These are phyloP conservation scores for Drosophila rubida DNA, from an alignment of 2,888 invertebrate species.

Conservation along the genomic window DNA sequence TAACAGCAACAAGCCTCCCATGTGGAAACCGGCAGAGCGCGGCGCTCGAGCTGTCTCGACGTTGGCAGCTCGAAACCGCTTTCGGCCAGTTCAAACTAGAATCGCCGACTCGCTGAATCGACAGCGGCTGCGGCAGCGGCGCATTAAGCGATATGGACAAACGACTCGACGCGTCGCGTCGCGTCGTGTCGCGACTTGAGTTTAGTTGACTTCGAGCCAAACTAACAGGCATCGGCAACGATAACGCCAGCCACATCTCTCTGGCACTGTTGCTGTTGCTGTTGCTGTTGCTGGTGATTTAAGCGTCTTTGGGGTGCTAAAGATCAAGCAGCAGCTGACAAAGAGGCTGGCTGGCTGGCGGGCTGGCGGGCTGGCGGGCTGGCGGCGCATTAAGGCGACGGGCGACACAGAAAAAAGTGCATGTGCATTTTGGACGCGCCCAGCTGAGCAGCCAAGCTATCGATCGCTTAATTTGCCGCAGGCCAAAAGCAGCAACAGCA, in stretches of 20 bases:
- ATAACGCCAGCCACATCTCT: conserved; percentile 13
- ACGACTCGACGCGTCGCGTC: background rate
- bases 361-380: too few relatives aligned
- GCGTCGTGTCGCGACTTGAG: too few relatives aligned
- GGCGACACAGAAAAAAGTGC: conserved; percentile 20
- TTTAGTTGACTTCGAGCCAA: conserved; percentile 17
- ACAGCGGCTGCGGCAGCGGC: background rate
- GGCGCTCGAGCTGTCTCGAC: conserved; percentile 39
- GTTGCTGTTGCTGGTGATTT: conserved; percentile 24
- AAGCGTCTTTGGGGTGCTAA: conserved; percentile 32
- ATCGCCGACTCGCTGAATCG: conserved; percentile 31
- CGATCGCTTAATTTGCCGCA: conserved; percentile 22
- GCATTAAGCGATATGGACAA: conserved; percentile 10
- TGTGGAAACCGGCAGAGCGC: conserved; percentile 47
- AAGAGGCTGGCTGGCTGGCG: conserved; percentile 34
- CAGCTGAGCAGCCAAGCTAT: conserved; percentile 17
- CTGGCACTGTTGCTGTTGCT: background rate
- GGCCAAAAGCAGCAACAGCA: too few relatives aligned
- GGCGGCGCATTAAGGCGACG: conserved; percentile 41
- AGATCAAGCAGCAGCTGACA: conserved; percentile 42
- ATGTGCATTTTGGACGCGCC: conserved; percentile 41
- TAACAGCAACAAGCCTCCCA: conserved; percentile 36
- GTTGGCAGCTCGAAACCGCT: conserved; percentile 64
- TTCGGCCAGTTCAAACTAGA: conserved; percentile 74
- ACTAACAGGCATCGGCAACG: conserved; percentile 29